These are phyloP conservation scores for Tipula lateralis DNA, from an alignment of 2,888 invertebrate species.

Conservation along the genomic window DNA sequence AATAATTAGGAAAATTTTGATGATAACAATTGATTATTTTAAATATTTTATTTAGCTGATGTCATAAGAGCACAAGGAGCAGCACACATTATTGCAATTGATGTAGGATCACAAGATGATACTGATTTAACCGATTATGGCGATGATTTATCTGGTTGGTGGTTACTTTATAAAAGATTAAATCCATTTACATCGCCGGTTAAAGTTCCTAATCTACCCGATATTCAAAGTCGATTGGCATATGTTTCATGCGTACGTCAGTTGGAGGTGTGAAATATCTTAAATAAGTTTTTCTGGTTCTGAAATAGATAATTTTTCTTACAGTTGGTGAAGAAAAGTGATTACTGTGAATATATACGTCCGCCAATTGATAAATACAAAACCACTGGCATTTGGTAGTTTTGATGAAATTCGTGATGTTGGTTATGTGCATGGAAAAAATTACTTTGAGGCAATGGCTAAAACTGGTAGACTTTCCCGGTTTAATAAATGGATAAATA, in stretches of 20 bases:
- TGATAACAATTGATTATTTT: no score
- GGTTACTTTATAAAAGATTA: constrained; percentile 86
- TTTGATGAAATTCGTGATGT: constrained; percentile 96
- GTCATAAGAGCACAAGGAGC: constrained; percentile 93
- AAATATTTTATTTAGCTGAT: constrained; percentile 67
- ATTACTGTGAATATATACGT: constrained; percentile 96
- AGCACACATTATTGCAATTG: constrained; percentile 92
- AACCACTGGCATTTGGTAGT: constrained; percentile 92
- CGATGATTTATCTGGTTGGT: constrained; percentile 96
- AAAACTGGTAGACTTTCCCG: constrained; percentile 70
- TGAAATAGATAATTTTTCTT: constrained; percentile 34
- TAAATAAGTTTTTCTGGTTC: neutral
- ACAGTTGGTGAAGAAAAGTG: constrained; percentile 88
- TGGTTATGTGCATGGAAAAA: constrained; percentile 84
- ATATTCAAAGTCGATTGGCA: constrained; percentile 95
- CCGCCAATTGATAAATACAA: constrained; percentile 97
- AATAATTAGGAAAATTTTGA: no score
- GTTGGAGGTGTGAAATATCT: constrained; percentile 62
- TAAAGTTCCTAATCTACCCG: constrained; percentile 93
- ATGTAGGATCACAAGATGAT: constrained; percentile 97
- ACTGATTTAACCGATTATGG: constrained; percentile 97
- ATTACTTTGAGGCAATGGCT: constrained; percentile 79
- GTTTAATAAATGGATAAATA: constrained; percentile 50
- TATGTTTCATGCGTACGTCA: constrained; percentile 98
- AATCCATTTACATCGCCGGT: constrained; percentile 86